Base-by-base conservation (phyloP, 2,113 vertebrate species). In the Anolis sagrei region DNA sequence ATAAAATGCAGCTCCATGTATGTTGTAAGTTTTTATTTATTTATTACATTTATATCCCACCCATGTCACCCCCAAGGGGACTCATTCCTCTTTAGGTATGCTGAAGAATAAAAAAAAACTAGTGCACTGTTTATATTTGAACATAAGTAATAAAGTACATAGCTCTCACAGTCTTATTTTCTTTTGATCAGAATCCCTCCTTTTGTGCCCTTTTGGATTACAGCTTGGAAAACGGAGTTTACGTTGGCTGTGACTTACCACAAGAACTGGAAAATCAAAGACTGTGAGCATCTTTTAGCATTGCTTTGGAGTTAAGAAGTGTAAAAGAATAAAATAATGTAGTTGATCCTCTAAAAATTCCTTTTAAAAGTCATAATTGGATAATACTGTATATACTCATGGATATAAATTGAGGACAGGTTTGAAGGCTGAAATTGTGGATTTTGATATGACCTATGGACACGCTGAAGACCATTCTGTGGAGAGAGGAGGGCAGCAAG, bases 181-280 rank as follows among this genome's bases (percentile, higher is more conserved):
- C 81, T 89, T 39, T 90, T 66, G 91, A 66, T 18, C 18, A 99
- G 99, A 98, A 99, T 90, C 96, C 96, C 7, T 99, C 98, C 86
- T 98, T 98, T 48, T 95, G 93, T 82, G 96, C 97, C 0, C 86
- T 99, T 11, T 94, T 99, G 84, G 97, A 99, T 72, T 99, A 99
- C 93, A 96, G 97, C 69, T 91, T 96, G 82, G 92, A 89, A 1
- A 98, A 98, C 0, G 92, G 95, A 10, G 98, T 94, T 1, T 99
- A 98, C 82, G 51, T 97, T 2, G 99, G 99, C 7, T 99, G 98
- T 39, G 95, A 99, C 81, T 95, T 98, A 5, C 99, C 99, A 0
- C 27, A 58, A 0, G 97, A 96, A 39, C 91, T 97, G 51, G 91
- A 96, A 81, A 1, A 5, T 49, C 92, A 94, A 80, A 91, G 91